A percentile compares a stretch with the other conserved stretches of the same genome.
Conservation (phyloP, 2,888 invertebrate genomes). For the Rosalia funebris region DNA sequence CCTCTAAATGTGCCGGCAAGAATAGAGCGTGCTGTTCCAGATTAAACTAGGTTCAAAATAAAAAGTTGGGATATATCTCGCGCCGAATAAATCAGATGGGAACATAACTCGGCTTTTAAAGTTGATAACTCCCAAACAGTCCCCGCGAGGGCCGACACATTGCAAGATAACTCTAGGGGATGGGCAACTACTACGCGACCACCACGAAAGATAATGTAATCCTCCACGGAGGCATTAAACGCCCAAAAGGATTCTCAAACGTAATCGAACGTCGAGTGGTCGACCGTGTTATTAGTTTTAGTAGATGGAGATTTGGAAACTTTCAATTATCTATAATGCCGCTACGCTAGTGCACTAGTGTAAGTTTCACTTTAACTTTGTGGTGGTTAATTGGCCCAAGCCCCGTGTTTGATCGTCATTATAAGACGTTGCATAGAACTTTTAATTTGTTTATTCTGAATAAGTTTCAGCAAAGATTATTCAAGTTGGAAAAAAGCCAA, state of each 20-base stretch:
- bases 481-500: no score
- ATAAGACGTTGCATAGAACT: no score
- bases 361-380: no score
- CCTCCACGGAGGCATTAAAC: background rate
- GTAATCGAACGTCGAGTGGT: background rate
- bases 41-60: background rate
- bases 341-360: no score
- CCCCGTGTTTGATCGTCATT: no score
- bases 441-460: no score
- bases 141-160: background rate
- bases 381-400: no score
- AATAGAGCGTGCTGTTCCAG: background rate
- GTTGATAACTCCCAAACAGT: constrained; percentile 7
- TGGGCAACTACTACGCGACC: background rate
- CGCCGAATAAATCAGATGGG: constrained; percentile 1
- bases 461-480: no score
- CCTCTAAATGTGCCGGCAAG: background rate
- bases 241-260: background rate
- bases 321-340: no score
- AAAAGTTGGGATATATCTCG: background rate
- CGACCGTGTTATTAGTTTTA: no score
- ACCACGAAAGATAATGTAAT: background rate
- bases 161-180: background rate
- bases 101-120: constrained; percentile 11
- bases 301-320: no score